Evolutionary conservation across 2,113 vertebrate genomes (phyloP), one percentile per base, ranked within the genome.

Genomic region (Cebidichthys violaceus): DNA sequence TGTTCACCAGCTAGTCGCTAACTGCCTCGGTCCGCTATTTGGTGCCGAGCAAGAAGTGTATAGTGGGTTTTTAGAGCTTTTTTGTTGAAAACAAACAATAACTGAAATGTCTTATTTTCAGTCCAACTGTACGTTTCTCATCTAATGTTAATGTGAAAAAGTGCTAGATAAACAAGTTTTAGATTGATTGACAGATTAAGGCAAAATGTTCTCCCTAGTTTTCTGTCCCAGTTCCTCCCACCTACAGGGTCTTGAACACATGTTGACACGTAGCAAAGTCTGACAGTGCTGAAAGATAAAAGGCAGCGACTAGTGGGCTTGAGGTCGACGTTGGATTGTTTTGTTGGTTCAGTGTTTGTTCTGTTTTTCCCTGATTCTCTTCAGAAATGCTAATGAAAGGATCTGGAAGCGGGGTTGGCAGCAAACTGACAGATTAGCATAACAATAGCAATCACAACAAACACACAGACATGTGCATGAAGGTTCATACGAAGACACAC

Each of bases 311-410:
- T 41, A 75, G 85, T 68, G 77, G 47, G 82, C 54, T 85, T 27
- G 67, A 76, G 83, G 84, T 89, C 60, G 83, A 80, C 31, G 45
- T 39, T 0, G 57, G 59, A 59, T 86, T 89, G 85, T 89, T 88
- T 79, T 84, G 69, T 66, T 79, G 66, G 71, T 86, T 64, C 57
- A 54, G 52, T 67, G 81, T 86, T 89, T 90, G 82, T 88, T 90
- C 70, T 77, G 75, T 83, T 91, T 90, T 76, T 70, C 84, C 82
- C 83, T 3, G 77, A 76, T 92, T 90, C 86, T 83, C 85, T 75
- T 91, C 79, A 89, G 81, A 92, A 93, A 92, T 94, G 92, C 78
- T 88, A 92, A 93, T 92, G 84, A 86, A 70, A 37, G 79, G 52
- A 75, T 84, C 61, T 69, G 43, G 73, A 81, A 84, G 81, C n/a